These are phyloP conservation scores for Gorsachius goisagi DNA, from an alignment of 2,113 vertebrate species.

Conservation along the genomic window DNA sequence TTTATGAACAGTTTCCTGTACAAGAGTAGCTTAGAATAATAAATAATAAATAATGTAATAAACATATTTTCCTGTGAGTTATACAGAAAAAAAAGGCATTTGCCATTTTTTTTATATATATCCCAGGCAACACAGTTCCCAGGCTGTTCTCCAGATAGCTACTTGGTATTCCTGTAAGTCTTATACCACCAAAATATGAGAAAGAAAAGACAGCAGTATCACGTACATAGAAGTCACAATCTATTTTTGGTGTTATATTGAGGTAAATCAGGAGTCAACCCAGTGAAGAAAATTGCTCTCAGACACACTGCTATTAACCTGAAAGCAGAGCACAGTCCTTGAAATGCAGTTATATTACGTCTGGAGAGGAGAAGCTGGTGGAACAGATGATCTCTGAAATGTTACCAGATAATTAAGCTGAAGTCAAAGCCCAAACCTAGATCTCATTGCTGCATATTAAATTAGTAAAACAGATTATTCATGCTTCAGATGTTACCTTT, in stretches of 20 bases:
- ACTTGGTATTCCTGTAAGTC: not conserved
- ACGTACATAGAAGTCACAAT: not conserved
- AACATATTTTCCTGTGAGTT: not conserved
- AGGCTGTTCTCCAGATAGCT: not conserved
- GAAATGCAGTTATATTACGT: not conserved
- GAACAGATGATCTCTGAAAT: constrained; percentile 29
- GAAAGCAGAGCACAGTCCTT: not conserved
- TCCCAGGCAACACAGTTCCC: not conserved
- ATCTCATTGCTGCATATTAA: not conserved
- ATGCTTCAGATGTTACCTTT: constrained; percentile 19
- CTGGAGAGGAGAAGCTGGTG: not conserved
- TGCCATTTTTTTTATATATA: not conserved
- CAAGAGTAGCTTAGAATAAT: not conserved
- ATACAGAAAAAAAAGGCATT: not conserved
- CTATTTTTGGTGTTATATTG: not conserved
- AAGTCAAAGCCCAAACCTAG: not conserved
- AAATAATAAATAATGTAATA: not conserved
- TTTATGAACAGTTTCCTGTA: not conserved
- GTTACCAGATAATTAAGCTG: constrained; percentile 3
- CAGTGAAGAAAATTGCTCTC: not conserved
- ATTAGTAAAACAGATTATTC: constrained; percentile 16
- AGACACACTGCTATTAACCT: not conserved
- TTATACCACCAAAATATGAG: not conserved
- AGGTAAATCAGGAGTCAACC: not conserved
- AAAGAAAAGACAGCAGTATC: not conserved